Evolutionary conservation across 1,140 invertebrate species (phyloP).

Genomic region (Bombus turneri): DNA sequence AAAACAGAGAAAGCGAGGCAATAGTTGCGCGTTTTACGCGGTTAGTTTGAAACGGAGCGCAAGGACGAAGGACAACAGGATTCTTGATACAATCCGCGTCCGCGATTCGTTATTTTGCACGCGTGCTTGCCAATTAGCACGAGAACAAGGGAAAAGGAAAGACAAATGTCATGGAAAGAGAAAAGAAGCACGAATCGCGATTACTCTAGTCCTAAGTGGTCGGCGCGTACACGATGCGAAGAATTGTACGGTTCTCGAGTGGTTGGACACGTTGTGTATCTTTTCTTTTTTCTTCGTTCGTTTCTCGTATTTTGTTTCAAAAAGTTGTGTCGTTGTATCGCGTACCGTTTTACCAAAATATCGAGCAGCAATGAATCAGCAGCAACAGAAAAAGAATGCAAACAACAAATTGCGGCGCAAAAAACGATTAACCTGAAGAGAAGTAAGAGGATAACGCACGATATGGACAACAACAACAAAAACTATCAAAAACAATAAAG

Average conservation of each 20-base stretch:
- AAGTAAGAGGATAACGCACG: slow-evolving; percentile 74
- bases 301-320: slow-evolving; percentile 53
- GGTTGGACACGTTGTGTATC: slow-evolving; percentile 58
- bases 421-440: slow-evolving; percentile 62
- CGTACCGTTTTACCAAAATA: slow-evolving; percentile 64
- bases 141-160: neutral
- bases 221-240: slow-evolving; percentile 53
- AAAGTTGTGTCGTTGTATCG: slow-evolving; percentile 62
- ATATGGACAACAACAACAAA: slow-evolving; percentile 78
- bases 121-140: neutral
- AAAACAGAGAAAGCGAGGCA: neutral
- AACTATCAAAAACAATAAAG: slow-evolving; percentile 82
- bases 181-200: slow-evolving; percentile 57
- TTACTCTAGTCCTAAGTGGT: slow-evolving; percentile 75
- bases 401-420: slow-evolving; percentile 43
- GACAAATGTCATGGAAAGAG: neutral
- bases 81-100: neutral
- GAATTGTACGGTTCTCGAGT: slow-evolving; percentile 58
- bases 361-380: slow-evolving; percentile 43
- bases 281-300: slow-evolving; percentile 54
- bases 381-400: slow-evolving; percentile 53
- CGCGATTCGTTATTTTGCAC: neutral
- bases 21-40: neutral
- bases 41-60: neutral
- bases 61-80: neutral